Conservation (phyloP, 2,797 vertebrate genomes). For the Gymnopithys bicolor region DNA sequence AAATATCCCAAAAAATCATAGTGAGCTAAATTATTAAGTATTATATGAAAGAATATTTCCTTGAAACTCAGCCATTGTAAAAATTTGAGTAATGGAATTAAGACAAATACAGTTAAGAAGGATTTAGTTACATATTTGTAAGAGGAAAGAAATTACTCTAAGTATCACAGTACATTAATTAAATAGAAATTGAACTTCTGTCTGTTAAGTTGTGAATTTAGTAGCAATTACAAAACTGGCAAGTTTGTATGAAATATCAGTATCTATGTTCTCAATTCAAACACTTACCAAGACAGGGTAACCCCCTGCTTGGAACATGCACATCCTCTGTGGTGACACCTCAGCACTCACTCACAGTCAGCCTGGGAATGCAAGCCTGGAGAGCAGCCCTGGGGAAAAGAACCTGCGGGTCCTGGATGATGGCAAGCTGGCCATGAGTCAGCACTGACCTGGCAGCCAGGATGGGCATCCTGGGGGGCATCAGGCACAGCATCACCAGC, state of each 20-base stretch:
- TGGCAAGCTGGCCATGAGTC: too few species aligned
- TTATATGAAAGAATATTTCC: background rate
- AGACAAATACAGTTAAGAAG: background rate
- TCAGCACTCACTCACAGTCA: background rate
- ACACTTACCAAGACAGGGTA: background rate
- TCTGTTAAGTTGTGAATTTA: background rate
- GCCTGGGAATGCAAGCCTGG: background rate
- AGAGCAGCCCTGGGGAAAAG: background rate
- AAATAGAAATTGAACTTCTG: background rate
- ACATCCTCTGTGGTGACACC: background rate
- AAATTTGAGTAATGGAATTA: background rate
- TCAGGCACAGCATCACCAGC: too few species aligned
- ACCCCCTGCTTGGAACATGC: background rate
- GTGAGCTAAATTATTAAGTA: background rate
- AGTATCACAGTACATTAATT: background rate
- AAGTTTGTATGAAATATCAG: background rate
- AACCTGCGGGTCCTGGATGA: background rate
- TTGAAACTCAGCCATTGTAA: background rate
- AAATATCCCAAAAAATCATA: background rate
- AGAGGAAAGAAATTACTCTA: background rate
- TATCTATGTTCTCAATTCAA: background rate
- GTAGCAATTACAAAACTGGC: background rate
- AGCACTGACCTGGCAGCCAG: too few species aligned
- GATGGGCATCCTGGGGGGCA: too few species aligned
- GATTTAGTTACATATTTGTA: background rate